Conservation (phyloP, 1,140 invertebrate species). For the Homarus americanus region DNA sequence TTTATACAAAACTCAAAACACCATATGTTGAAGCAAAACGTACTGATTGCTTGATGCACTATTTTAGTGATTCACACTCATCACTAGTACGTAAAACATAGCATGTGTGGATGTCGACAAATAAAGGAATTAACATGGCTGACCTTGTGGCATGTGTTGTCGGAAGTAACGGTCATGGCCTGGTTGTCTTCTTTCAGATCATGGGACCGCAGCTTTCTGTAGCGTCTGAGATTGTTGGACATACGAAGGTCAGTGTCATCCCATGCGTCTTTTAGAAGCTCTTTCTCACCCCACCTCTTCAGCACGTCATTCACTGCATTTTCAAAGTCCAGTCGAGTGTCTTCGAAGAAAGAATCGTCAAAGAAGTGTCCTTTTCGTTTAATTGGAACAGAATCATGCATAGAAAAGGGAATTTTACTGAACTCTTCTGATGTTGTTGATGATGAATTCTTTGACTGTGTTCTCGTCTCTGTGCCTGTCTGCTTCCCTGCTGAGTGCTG, state of each 20-base stretch:
- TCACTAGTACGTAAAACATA: background rate
- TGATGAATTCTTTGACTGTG: background rate
- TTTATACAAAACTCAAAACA: background rate
- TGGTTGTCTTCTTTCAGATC: slow-evolving; percentile 40
- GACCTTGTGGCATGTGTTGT: slow-evolving; percentile 52
- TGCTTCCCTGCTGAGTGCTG: slow-evolving; percentile 1
- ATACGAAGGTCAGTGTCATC: slow-evolving; percentile 1
- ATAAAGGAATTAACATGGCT: background rate
- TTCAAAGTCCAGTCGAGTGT: slow-evolving; percentile 34
- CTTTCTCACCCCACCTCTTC: slow-evolving; percentile 10
- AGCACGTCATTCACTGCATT: slow-evolving; percentile 26
- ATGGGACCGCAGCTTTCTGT: slow-evolving; percentile 29
- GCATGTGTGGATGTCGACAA: too few relatives aligned
- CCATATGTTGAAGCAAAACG: too few relatives aligned
- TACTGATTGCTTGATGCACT: background rate
- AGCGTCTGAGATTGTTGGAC: slow-evolving; percentile 33
- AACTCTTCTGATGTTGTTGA: background rate
- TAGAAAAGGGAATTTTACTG: slow-evolving; percentile 25
- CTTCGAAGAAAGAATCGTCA: slow-evolving; percentile 47
- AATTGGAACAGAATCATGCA: background rate
- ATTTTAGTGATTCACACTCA: background rate
- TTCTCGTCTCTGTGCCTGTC: background rate
- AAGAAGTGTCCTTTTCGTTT: slow-evolving; percentile 34
- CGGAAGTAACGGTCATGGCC: slow-evolving; percentile 36
- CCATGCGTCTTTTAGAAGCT: slow-evolving; percentile 28